Evolutionary conservation across 2,113 vertebrate species (phyloP).

Genomic region (Irena cyanogastra): DNA sequence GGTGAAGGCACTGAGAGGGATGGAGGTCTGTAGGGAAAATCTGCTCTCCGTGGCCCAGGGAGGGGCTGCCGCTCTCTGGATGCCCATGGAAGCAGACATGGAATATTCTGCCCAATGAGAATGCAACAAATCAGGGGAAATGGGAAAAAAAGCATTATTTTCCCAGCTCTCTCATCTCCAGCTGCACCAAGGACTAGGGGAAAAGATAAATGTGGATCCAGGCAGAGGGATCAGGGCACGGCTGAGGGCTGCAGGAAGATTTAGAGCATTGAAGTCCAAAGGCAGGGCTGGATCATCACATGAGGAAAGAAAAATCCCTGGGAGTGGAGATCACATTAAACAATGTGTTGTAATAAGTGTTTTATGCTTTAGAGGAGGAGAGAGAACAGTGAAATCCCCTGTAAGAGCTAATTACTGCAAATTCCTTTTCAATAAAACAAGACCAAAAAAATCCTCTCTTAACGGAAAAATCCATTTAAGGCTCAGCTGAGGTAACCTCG

Average conservation of each 20-base stretch:
- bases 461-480: conserved; percentile 56
- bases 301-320: neutral
- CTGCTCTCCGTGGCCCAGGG: rapidly evolving
- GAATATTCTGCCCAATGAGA: neutral
- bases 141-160: neutral
- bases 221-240: neutral
- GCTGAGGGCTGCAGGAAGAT: conserved; percentile 5
- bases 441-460: conserved; percentile 48
- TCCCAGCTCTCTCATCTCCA: neutral
- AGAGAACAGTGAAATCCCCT: conserved; percentile 57
- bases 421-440: conserved; percentile 64
- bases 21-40: neutral
- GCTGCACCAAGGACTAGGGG: neutral
- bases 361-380: conserved; percentile 60
- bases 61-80: rapidly evolving
- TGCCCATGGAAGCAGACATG: neutral
- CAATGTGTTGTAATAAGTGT: conserved; percentile 48
- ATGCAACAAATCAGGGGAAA: neutral
- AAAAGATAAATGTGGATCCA: neutral
- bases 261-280: neutral
- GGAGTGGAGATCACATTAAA: neutral
- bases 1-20: neutral
- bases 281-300: neutral
- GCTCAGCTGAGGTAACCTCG: neutral
- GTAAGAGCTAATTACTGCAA: conserved; percentile 67